Base-by-base conservation (phyloP, 1,140 invertebrate species). In the Rhyzopertha dominica region DNA sequence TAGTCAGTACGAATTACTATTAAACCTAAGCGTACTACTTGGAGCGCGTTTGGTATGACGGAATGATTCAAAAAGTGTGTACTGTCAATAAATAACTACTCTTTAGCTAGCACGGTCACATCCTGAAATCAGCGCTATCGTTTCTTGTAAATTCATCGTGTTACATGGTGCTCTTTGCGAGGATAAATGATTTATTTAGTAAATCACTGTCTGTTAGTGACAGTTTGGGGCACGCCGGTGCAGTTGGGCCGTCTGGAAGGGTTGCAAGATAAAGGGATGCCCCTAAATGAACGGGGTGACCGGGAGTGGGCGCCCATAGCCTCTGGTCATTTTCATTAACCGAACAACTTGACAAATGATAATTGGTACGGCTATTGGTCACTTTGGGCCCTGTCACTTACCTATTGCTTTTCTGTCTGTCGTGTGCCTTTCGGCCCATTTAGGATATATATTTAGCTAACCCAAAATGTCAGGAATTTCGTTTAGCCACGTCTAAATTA, bases 301-400 rank as follows among this genome's bases (percentile, higher is more conserved):
- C n/a, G n/a, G n/a, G n/a, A n/a, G n/a, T n/a, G 38, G 39, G 43
- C 48, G 54, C 40, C 56, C 55, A 56, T 58, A 55, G 55, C 61
- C 59, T 51, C 50, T 53, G 61, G 61, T 64, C 62, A 66, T 61
- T 66, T 66, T 66, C 63, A 66, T 66, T 64, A 64, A 63, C 54
- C 51, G 48, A 48, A 51, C 48, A 58, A 59, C 61, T 64, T 66
- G 63, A 66, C 62, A 66, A 66, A 66, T 66, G 63, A 64, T 66
- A 66, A 66, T 66, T 66, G 61, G 60, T 48, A 56, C 53, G 58
- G 56, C 59, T 47, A 66, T 66, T 64, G 63, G 63, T 66, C 62
- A 64, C 59, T 66, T 55, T 54, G 53, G 51, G 48, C 44, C 48
- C 58, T 61, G 58, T 61, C 58, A 58, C 56, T 61, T 61, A 58